Conservation (phyloP, 2,888 invertebrate genomes). For the Oscheius myriophilus region DNA sequence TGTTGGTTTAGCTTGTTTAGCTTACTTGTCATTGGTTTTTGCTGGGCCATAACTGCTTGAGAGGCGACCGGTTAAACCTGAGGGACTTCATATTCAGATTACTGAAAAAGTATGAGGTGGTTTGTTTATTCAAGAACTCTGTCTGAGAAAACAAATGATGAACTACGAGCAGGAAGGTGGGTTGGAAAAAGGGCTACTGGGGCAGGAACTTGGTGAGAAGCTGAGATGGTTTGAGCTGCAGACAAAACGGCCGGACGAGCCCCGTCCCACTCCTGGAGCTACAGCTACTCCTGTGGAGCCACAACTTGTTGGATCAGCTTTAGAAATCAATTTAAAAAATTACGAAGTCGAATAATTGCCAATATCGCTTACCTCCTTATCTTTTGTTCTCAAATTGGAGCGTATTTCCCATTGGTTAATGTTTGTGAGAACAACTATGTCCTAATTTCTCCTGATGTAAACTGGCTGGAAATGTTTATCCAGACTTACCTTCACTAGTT, state of each 20-base stretch:
- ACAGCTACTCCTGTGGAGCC: constrained; percentile 19
- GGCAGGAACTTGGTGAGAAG: neutral
- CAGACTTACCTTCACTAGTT: no score
- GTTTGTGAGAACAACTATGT: no score
- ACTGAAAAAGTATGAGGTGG: constrained; percentile 2
- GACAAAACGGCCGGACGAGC: constrained; percentile 25
- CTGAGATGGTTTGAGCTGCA: neutral
- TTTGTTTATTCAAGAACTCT: neutral
- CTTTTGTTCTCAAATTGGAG: no score
- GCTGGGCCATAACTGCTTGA: constrained; percentile 16
- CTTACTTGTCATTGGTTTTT: constrained; percentile 4
- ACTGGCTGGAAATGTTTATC: no score
- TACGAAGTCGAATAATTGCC: constrained; percentile 25
- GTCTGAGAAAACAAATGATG: neutral
- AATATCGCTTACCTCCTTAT: no score
- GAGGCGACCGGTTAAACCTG: neutral
- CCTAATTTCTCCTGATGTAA: no score
- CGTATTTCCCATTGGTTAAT: no score
- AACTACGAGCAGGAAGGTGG: constrained; percentile 14
- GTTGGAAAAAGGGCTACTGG: neutral
- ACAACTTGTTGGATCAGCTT: neutral
- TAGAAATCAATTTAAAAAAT: neutral
- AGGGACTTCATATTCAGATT: neutral
- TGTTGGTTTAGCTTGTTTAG: no score
- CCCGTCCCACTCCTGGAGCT: constrained; percentile 27